Base-by-base conservation (phyloP, 2,797 vertebrate species). In the Myripristis murdjan region DNA sequence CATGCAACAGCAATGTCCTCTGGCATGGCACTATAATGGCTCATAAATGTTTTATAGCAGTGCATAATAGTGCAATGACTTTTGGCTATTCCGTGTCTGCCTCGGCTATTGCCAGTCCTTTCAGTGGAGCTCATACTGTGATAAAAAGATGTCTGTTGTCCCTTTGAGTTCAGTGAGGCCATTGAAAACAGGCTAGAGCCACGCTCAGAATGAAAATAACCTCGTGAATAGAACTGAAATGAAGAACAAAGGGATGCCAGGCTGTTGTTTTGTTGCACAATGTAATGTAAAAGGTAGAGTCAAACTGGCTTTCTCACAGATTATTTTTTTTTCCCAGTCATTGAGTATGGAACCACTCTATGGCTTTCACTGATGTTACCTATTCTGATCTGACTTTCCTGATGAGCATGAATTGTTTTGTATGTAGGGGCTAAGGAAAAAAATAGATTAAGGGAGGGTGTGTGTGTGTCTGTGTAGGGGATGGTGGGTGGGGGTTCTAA, bases 31-130 rank as follows among this genome's bases (percentile, higher is more conserved):
- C 67, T 65, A 76, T 87, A 85, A 89, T 89, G 71, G 89, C 86
- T 92, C 90, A 88, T 93, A 89, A 92, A 94, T 86, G 83, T 90
- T 93, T 92, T 88, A 91, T 85, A 53, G 82, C 77, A 20, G 86
- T 63, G 77, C 83, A 84, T 89, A 87, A 90, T 90, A 76, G 79
- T 73, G 83, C 75, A 77, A 70, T 83, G 87, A 88, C 92, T 93
- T 93, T 91, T 92, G 89, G 87, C 83, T 76, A 71, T 75, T 88
- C 73, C 20, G 26, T 83, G 80, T 70, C 89, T 77, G 62, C 60
- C 60, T 73, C 31, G 7, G n/a, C 76, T 49, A 55, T 55, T 67
- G 66, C 10, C 54, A 54, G 61, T 44, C 84, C 66, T 84, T 66
- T 80, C 51, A 70, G 57, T 76, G 71, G 64, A 80, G 75, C 82